Evolutionary conservation across 2,888 invertebrate species (phyloP).

Genomic region (Steromphala cineraria): DNA sequence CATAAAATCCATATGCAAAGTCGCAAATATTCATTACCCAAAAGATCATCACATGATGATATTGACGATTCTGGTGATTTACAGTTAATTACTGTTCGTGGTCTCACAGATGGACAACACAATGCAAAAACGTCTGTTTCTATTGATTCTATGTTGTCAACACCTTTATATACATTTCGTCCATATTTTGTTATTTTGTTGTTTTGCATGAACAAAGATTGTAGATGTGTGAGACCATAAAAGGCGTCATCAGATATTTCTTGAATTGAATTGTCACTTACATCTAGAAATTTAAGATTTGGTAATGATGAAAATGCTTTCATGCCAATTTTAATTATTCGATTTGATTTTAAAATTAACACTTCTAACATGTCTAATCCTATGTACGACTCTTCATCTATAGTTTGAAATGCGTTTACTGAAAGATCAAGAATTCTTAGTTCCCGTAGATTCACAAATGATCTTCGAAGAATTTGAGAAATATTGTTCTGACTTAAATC

Average conservation of each 20-base stretch:
- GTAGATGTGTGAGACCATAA: not conserved
- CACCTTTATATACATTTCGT: not conserved
- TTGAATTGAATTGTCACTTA: not conserved
- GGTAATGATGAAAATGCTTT: not conserved
- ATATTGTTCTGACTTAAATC: slow-evolving; percentile 20
- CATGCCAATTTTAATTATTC: not conserved
- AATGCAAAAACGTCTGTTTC: slow-evolving; percentile 19
- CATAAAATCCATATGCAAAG: slow-evolving; percentile 44
- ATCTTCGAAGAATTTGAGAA: not conserved
- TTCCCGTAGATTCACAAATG: not conserved
- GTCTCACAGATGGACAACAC: slow-evolving; percentile 23
- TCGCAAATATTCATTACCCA: slow-evolving; percentile 35
- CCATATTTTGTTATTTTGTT: not conserved
- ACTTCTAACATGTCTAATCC: not conserved
- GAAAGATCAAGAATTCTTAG: not conserved
- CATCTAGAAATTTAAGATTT: not conserved
- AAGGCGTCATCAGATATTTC: not conserved
- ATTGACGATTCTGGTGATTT: slow-evolving; percentile 34
- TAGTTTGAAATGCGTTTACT: not conserved
- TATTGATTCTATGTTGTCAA: slow-evolving; percentile 5
- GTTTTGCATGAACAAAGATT: not conserved
- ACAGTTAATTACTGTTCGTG: slow-evolving; percentile 15
- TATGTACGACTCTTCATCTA: not conserved
- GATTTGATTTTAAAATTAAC: not conserved
- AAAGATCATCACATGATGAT: slow-evolving; percentile 47